Evolutionary conservation across 2,888 invertebrate species (phyloP).

Genomic region (Eledona agricola): DNA sequence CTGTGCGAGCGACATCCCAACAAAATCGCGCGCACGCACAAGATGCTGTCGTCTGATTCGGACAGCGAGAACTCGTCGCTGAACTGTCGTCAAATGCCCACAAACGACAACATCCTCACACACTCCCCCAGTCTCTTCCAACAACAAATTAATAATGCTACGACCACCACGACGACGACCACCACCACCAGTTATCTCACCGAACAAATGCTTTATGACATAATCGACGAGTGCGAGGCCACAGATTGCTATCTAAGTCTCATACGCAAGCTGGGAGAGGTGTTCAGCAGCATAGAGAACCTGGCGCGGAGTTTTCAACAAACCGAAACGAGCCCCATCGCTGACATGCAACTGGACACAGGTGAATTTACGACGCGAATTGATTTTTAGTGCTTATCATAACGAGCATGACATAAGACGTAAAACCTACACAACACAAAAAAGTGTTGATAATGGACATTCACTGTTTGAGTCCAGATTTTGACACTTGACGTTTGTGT

Average conservation of each 20-base stretch:
- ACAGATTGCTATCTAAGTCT: slow-evolving; percentile 75
- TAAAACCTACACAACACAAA: no score
- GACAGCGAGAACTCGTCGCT: slow-evolving; percentile 17
- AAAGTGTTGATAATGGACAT: no score
- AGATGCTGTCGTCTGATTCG: slow-evolving; percentile 33
- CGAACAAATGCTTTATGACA: slow-evolving; percentile 76
- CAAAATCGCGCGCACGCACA: slow-evolving; percentile 74
- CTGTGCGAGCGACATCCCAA: slow-evolving; percentile 81
- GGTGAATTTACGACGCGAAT: no score
- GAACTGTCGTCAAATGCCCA: slow-evolving; percentile 48
- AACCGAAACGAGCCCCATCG: slow-evolving; percentile 14
- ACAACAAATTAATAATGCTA: no score
- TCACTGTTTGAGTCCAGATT: no score
- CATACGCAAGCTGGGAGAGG: slow-evolving; percentile 79
- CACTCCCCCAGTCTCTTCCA: slow-evolving; percentile 41
- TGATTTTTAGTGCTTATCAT: no score
- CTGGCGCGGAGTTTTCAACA: slow-evolving; percentile 76
- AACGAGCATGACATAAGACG: no score
- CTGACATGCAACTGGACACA: slow-evolving; percentile 15
- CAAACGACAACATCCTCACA: slow-evolving; percentile 51
- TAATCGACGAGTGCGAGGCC: slow-evolving; percentile 78
- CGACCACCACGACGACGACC: no score
- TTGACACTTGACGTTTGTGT: no score
- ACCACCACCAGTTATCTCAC: slow-evolving; percentile 71
- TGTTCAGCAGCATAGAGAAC: slow-evolving; percentile 75